Evolutionary conservation across 1,140 invertebrate genomes (phyloP), one percentile per base, ranked within the genome.

Genomic region (Drosophila parabipectinata): DNA sequence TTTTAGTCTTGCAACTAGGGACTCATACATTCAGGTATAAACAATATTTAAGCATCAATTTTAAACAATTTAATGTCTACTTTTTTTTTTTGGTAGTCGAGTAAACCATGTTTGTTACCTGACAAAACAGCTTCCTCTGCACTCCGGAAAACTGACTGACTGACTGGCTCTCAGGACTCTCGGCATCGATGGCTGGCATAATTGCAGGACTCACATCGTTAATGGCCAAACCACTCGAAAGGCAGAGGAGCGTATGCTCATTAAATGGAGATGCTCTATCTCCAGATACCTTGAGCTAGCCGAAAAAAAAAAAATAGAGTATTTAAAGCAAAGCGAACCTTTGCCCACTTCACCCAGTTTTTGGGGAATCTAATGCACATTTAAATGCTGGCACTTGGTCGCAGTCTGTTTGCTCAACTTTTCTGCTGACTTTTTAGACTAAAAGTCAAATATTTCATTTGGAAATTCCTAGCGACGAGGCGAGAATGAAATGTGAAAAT

Each of bases 401-500:
- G 83, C 81, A 85, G 81, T 80, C 81, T 87, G 82, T 85, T 85
- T 87, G 68, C 58, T 51, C 64, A 85, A 85, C 73, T 87, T 87
- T 75, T 81, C 59, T 81, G 82, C 81, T 87, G 73, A 75, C 82
- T 85, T 87, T 81, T 77, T 87, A 77, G 81, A 87, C 81, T 82
- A 78, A 85, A 85, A 85, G 81, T 85, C 81, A 85, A 87, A 85
- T 85, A 85, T 85, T 85, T 85, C 81, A 85, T 85, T 85, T 85
- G 82, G 82, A 82, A 87, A 85, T 85, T 85, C 81, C 82, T 77
- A 68, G 82, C 77, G 73, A 76, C 59, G 79, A 80, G 82, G 77
- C 81, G 77, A 81, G 81, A 85, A 85, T 87, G 81, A 87, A 85
- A 85, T 85, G 82, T 87, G 73, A 77, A 85, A 80, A 80, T 84